A percentile compares a stretch with the other conserved stretches of the same genome.
phyloP scores from a whole-genome alignment of 2,113 vertebrate genomes.

The Dermatemys mawii region DNA sequence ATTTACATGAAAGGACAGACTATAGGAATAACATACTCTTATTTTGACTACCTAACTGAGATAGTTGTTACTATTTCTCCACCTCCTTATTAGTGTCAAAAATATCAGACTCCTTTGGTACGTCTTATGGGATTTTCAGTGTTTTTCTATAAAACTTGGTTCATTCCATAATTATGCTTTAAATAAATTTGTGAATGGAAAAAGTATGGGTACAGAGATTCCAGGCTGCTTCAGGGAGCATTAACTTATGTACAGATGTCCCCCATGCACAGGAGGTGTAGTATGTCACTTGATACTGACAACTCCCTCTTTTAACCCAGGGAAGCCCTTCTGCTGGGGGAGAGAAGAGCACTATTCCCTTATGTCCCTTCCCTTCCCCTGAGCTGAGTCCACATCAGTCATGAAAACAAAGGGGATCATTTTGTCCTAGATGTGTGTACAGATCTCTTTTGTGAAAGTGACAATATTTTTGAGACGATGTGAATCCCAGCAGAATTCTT shows the following conservation, averaged over 20 bases:
- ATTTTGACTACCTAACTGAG: not conserved
- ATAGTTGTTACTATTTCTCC: not conserved
- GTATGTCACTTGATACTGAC: not conserved
- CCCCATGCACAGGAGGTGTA: not conserved
- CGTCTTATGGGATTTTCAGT: not conserved
- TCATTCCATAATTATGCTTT: not conserved
- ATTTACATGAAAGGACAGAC: not conserved
- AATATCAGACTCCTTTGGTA: not conserved
- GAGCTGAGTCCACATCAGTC: not conserved
- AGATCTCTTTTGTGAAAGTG: not conserved
- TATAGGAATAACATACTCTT: not conserved
- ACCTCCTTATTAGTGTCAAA: not conserved
- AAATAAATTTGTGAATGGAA: not conserved
- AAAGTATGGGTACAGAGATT: not conserved
- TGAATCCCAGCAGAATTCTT: not conserved
- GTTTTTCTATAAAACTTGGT: not conserved
- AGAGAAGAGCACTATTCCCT: not conserved
- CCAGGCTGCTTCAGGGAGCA: not conserved
- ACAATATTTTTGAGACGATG: not conserved
- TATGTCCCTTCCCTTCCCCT: not conserved
- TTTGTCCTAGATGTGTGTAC: not conserved
- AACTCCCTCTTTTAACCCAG: not conserved
- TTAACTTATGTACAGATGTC: not conserved
- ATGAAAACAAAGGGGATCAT: not conserved
- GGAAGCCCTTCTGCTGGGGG: not conserved